Base-by-base conservation (phyloP, 2,888 invertebrate genomes). In the Cephus spinipes region DNA sequence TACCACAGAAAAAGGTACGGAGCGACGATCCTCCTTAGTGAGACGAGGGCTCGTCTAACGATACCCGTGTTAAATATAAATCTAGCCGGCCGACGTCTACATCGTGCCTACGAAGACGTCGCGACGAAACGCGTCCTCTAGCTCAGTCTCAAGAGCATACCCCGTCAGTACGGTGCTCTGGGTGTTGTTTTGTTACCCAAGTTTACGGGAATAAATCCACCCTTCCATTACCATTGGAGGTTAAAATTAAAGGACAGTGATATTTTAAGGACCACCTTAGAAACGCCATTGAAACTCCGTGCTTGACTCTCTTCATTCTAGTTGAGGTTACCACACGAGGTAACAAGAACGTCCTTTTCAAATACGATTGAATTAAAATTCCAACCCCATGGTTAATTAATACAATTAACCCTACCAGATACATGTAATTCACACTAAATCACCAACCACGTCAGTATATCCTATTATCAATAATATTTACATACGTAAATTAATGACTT, bases 141-240 rank as follows among this genome's bases (percentile, higher is more conserved):
- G 87, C 86, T 90, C 91, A 91, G 91, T 91, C 91, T 91, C 91
- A 91, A 91, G 91, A 90, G 87, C 91, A 90, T 87, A 87, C 83
- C 84, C 82, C 85, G 86, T 85, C 83, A 84, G 89, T 83, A 86
- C 89, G 89, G 81, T 87, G 86, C 82, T 81, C 79, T 82, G 79
- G 79, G 81, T 79, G 83, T 81, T 79, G 78, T 79, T 79, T 79
- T 76, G 80, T 82, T 12, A 74, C 23, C 12, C 74, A 34, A 36
- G 15, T 74, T 74, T 55, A 75, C 36, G 55, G 36, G 32, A 40
- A 32, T 31, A 30, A 55, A 75, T 11, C 32, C 15, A 75, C 40
- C 4, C 30, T 75, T 75, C 68, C 32, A 69, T 75, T 32, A 75
- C 32, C 31, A 33, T 71, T 32, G 31, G 36, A 69, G 36, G 68